Base-by-base conservation (phyloP, 2,797 vertebrate genomes). In the Diglossa cyanea region DNA sequence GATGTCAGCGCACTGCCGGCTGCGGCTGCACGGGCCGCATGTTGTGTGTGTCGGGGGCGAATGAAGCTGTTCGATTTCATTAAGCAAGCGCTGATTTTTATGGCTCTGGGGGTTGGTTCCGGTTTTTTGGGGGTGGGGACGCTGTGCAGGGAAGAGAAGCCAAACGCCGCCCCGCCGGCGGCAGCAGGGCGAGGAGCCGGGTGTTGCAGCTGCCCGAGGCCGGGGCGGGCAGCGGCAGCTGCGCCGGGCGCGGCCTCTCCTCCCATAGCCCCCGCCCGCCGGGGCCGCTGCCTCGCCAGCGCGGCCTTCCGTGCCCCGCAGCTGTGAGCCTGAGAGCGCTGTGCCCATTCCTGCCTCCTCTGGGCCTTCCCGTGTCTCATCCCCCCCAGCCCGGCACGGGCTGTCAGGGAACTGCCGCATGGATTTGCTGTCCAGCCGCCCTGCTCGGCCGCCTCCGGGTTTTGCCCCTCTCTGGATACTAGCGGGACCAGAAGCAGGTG, bases 251-350 rank as follows among this genome's bases (percentile, higher is more conserved):
- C 23, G n/a, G 24, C 7, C 13, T 44, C 19, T 13, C 51, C 51
- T n/a, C 9, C n/a, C 82, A 2, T 33, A 13, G 6, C 45, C 3
- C 10, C 42, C 67, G 47, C 67, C 68, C 31, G n/a, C 54, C 54
- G 35, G 7, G 31, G 31, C 31, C 53, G 30, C 42, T 6, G n/a
- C 28, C 53, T 8, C 20, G 20, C 8, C 74, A 26, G n/a, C 1
- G 50, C 7, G 6, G 35, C 11, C 3, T 7, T 13, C 4, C 2
- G 18, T 23, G 57, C 17, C 51, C 4, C 3, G 48, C 21, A 9
- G 18, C 7, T 0, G 39, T 2, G 39, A 21, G 48, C 11, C 24
- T 5, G 17, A 3, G 21, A 51, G n/a, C 5, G 2, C 7, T 9
- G 33, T 0, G 12, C 42, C 40, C 35, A 0, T 19, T 44, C 40